phyloP scores from a whole-genome alignment of 2,888 invertebrate species.

The Anticlea derivata region DNA sequence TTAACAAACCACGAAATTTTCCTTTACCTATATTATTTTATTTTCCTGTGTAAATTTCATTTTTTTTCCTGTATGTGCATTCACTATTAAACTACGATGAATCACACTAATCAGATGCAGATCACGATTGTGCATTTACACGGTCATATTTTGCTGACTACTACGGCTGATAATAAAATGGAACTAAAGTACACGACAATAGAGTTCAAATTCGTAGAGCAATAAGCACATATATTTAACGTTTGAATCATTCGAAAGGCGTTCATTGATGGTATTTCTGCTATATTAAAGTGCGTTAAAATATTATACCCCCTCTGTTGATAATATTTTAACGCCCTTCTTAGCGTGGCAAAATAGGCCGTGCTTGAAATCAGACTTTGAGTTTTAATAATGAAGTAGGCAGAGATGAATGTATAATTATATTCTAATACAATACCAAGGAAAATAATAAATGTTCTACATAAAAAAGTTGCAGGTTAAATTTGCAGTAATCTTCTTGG shows the following conservation, averaged over 20 bases:
- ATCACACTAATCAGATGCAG: constrained; percentile 53
- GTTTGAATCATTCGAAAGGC: constrained; percentile 7
- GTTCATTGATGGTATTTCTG: constrained; percentile 8
- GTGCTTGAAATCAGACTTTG: too few relatives aligned
- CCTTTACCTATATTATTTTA: constrained; percentile 9
- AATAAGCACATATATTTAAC: background rate
- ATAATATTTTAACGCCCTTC: too few relatives aligned
- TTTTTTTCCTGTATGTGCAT: constrained; percentile 28
- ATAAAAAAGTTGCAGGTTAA: too few relatives aligned
- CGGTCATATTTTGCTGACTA: constrained; percentile 5
- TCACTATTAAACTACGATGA: constrained; percentile 19
- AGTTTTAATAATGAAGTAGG: too few relatives aligned
- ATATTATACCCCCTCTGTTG: too few relatives aligned
- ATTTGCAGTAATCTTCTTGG: background rate
- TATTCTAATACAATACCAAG: too few relatives aligned
- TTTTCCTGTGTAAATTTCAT: constrained; percentile 20
- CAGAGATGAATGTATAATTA: too few relatives aligned
- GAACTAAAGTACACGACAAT: background rate
- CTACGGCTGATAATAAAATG: background rate
- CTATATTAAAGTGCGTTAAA: too few relatives aligned
- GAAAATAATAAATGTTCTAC: too few relatives aligned
- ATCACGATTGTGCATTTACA: constrained; percentile 38
- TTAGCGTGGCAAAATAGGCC: too few relatives aligned
- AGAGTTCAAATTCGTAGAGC: background rate
- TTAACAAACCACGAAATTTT: background rate